Evolutionary conservation across 1,140 invertebrate genomes (phyloP).

Genomic region (Camponotus vicinus): DNA sequence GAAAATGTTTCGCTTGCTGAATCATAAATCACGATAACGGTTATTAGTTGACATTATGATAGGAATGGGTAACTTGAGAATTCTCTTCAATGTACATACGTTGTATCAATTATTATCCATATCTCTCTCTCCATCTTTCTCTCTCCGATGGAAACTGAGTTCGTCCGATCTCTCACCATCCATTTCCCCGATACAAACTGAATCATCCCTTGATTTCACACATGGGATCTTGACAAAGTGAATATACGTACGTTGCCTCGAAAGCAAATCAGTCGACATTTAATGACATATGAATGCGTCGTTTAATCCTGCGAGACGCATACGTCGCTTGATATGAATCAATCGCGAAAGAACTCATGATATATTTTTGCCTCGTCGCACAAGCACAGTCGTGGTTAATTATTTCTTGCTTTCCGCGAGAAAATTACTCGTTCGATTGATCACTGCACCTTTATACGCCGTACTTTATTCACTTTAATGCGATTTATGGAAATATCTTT

Average conservation of each 20-base stretch:
- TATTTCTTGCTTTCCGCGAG: constrained; percentile 28
- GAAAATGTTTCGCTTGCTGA: constrained; percentile 6
- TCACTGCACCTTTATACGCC: neutral
- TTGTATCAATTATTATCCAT: constrained; percentile 43
- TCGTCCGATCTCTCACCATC: constrained; percentile 43
- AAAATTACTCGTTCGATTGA: neutral
- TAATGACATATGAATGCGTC: constrained; percentile 56
- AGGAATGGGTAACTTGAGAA: constrained; percentile 37
- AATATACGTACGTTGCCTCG: constrained; percentile 35
- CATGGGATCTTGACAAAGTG: constrained; percentile 60
- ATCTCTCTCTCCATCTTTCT: neutral
- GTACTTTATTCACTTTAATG: neutral
- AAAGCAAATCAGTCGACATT: constrained; percentile 50
- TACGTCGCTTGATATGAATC: constrained; percentile 35
- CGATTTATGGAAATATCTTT: constrained; percentile 39
- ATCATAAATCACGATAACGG: constrained; percentile 42
- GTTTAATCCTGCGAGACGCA: constrained; percentile 50
- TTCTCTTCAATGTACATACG: neutral
- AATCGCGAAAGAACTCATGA: constrained; percentile 36
- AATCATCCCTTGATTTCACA: constrained; percentile 58
- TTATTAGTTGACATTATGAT: constrained; percentile 16
- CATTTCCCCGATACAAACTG: constrained; percentile 49
- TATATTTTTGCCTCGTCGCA: constrained; percentile 41
- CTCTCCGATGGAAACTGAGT: constrained; percentile 18
- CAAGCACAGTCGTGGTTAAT: constrained; percentile 15